These are phyloP conservation scores for Cynaeus angustus DNA, from an alignment of 2,888 invertebrate species.

Conservation along the genomic window DNA sequence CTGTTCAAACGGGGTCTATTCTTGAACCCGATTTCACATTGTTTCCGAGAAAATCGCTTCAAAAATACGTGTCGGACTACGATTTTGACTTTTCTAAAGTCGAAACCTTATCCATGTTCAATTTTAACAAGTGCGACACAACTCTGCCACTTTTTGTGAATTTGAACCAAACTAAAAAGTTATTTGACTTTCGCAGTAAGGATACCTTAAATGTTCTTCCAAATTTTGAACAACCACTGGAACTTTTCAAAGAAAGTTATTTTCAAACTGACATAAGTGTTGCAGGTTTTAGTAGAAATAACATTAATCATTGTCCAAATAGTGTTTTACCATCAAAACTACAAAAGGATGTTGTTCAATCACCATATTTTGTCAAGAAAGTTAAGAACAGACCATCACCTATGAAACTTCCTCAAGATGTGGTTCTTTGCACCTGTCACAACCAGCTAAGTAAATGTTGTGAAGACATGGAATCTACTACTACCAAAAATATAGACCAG, in stretches of 20 bases:
- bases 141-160: neutral
- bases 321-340: neutral
- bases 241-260: neutral
- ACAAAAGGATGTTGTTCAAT: neutral
- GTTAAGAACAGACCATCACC: neutral
- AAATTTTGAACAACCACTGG: neutral
- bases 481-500: neutral
- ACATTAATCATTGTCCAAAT: neutral
- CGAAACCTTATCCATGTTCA: neutral
- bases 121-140: constrained; percentile 14
- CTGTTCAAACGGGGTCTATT: constrained; percentile 15
- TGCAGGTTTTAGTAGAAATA: no score
- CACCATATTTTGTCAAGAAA: constrained; percentile 35
- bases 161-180: constrained; percentile 22
- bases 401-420: neutral
- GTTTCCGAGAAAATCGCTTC: constrained; percentile 29
- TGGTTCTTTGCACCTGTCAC: neutral
- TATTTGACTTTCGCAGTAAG: constrained; percentile 33
- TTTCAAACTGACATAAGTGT: neutral
- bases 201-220: neutral
- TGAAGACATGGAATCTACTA: neutral
- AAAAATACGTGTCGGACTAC: constrained; percentile 43
- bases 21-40: constrained; percentile 10
- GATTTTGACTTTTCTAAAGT: constrained; percentile 47
- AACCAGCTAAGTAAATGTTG: neutral